A percentile compares a stretch with the other conserved stretches of the same genome.
Evolutionary conservation across 1,140 invertebrate species (phyloP).

Genomic region (Adelges cooleyi): DNA sequence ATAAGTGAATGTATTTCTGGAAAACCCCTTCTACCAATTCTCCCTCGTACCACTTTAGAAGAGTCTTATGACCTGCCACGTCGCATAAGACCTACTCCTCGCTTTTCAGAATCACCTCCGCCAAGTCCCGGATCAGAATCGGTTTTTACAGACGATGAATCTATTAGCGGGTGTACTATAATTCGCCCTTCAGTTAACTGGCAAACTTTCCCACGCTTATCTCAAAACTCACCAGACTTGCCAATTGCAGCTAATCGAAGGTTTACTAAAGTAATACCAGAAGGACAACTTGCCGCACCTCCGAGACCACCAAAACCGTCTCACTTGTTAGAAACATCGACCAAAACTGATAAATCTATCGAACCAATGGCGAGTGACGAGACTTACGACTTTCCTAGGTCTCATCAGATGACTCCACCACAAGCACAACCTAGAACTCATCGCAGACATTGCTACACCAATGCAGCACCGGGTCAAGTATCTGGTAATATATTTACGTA

Average conservation of each 20-base stretch:
- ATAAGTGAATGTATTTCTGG: slow-evolving; percentile 85
- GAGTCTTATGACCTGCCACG: slow-evolving; percentile 46
- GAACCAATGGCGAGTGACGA: slow-evolving; percentile 31
- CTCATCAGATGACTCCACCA: slow-evolving; percentile 44
- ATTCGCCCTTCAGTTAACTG: slow-evolving; percentile 41
- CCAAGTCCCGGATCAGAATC: slow-evolving; percentile 45
- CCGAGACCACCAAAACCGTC: slow-evolving; percentile 65
- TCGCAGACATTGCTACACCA: slow-evolving; percentile 55
- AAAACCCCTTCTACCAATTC: slow-evolving; percentile 40
- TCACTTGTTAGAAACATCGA: slow-evolving; percentile 37
- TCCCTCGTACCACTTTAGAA: slow-evolving; percentile 20
- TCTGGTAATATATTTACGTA: slow-evolving; percentile 43
- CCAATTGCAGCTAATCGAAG: slow-evolving; percentile 18
- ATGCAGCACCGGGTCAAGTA: slow-evolving; percentile 52
- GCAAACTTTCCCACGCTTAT: slow-evolving; percentile 46
- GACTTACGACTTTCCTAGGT: slow-evolving; percentile 57
- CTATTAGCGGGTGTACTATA: slow-evolving; percentile 34
- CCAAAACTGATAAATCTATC: slow-evolving; percentile 1
- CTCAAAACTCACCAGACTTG: slow-evolving; percentile 40
- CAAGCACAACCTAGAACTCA: slow-evolving; percentile 15
- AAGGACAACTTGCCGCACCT: slow-evolving; percentile 43
- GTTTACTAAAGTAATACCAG: slow-evolving; percentile 28
- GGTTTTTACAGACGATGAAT: slow-evolving; percentile 49
- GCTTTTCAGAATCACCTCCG: slow-evolving; percentile 36
- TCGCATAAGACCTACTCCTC: slow-evolving; percentile 35